Base-by-base conservation (phyloP, 2,888 invertebrate species). In the Oegoconia quadripuncta region DNA sequence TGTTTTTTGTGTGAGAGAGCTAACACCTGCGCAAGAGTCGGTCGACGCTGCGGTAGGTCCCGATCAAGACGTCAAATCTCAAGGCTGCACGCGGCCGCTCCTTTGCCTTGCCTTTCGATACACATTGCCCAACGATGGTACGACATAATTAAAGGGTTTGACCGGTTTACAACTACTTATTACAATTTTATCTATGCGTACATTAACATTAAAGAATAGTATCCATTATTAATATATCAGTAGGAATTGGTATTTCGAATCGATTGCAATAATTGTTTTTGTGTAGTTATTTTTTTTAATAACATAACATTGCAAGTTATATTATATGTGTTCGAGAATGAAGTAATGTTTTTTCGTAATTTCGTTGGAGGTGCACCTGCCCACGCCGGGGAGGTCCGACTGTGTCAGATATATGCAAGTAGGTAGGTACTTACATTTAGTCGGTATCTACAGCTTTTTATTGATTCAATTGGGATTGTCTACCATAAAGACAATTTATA, bases 51-150 rank as follows among this genome's bases (percentile, higher is more conserved):
- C 84, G 86, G 86, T 87, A 76, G 86, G 86, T 87, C 86, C 69
- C 81, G 81, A 84, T 83, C 86, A 83, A 86, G 84, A 83, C 84
- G 76, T 86, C 84, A 87, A 82, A 81, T 74, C 81, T 78, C 83
- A 87, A 86, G 86, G 86, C 74, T 81, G 76, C 44, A 56, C 51
- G 64, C 71, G 64, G 68, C 66, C 74, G 66, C 62, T 68, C 71
- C 65, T 70, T 74, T 63, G 58, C 59, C 59, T 57, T 66, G 58
- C 63, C 73, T 72, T 71, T 74, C 71, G 70, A 76, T 77, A 80
- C 71, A 74, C 64, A 73, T 42, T 39, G 42, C 42, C 42, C 35
- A 39, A 39, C 38, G 35, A 27, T 41, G 30, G 37, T 36, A 42
- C 42, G 42, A 42, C 35, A 39, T 42, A 42, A 42, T 42, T 42